These are phyloP conservation scores for Laothoe populi DNA, from an alignment of 2,888 invertebrate genomes.

Conservation along the genomic window DNA sequence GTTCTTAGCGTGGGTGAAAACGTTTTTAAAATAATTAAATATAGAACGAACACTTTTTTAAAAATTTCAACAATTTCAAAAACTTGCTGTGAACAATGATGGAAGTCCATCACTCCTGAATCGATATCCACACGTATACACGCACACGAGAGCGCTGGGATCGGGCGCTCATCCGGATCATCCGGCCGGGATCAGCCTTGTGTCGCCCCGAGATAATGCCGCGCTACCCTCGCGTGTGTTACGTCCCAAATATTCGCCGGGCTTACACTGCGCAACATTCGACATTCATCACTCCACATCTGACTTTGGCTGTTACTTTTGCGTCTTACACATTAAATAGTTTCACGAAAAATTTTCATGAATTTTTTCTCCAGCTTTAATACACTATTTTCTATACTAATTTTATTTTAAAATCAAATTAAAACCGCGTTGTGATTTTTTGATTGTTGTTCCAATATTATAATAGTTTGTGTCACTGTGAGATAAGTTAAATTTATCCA, in stretches of 20 bases:
- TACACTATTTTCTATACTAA: background rate
- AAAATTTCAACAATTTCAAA: background rate
- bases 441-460: too few species aligned
- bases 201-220: constrained; percentile 79
- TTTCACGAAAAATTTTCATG: background rate
- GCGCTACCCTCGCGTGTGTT: constrained; percentile 56
- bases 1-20: background rate
- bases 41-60: too few species aligned
- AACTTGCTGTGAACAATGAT: constrained; percentile 29
- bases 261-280: constrained; percentile 17
- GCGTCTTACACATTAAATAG: background rate
- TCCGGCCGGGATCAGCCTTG: constrained; percentile 76
- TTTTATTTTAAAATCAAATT: too few species aligned
- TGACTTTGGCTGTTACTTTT: background rate
- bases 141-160: constrained; percentile 56
- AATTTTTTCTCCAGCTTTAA: background rate
- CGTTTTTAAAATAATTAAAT: background rate
- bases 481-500: too few species aligned
- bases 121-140: constrained; percentile 52
- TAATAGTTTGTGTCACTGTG: too few species aligned
- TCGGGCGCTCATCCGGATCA: constrained; percentile 78
- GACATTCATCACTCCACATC: constrained; percentile 18
- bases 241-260: constrained; percentile 39
- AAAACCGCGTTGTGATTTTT: too few species aligned
- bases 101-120: constrained; percentile 32